A percentile compares a stretch with the other conserved stretches of the same genome.
Conservation (phyloP, 2,888 invertebrate species). For the Callyntrura sp. region DNA sequence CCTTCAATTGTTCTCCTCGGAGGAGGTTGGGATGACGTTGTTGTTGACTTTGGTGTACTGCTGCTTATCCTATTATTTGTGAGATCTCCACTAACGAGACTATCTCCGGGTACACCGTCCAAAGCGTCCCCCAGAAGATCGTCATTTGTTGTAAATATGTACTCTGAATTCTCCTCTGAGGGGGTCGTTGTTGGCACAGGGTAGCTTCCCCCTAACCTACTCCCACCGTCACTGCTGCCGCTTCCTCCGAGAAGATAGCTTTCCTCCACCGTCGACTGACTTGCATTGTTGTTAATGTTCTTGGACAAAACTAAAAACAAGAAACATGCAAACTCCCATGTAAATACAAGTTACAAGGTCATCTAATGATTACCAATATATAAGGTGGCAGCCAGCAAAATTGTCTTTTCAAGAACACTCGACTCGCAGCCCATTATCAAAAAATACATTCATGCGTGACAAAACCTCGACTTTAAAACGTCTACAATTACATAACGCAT, state of each 20-base stretch:
- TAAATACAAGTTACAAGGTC: no score
- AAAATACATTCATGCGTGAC: conserved; percentile 48
- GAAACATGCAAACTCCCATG: conserved; percentile 10
- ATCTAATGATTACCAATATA: not conserved
- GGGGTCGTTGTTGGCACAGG: conserved; percentile 16
- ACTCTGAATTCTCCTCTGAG: conserved; percentile 66
- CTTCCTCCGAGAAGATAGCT: conserved; percentile 73
- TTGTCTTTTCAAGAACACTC: conserved; percentile 47
- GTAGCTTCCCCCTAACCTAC: conserved; percentile 47
- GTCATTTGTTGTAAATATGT: conserved; percentile 75
- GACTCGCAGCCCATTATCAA: not conserved
- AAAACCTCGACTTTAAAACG: conserved; percentile 69
- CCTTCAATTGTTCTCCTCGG: conserved; percentile 34
- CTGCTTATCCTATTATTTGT: conserved; percentile 64
- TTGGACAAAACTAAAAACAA: conserved; percentile 82
- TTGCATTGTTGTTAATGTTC: conserved; percentile 82
- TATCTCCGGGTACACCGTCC: conserved; percentile 64
- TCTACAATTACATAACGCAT: not conserved
- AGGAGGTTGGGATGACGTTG: conserved; percentile 1
- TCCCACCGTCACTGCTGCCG: not conserved
- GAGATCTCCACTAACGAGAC: conserved; percentile 72
- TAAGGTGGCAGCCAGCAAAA: not conserved
- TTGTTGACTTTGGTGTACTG: conserved; percentile 2
- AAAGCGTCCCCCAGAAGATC: conserved; percentile 49
- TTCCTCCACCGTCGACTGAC: conserved; percentile 80